Evolutionary conservation across 53 echinoderm and acorn worm species (phyloP).

Genomic region (Henricia sp.): DNA sequence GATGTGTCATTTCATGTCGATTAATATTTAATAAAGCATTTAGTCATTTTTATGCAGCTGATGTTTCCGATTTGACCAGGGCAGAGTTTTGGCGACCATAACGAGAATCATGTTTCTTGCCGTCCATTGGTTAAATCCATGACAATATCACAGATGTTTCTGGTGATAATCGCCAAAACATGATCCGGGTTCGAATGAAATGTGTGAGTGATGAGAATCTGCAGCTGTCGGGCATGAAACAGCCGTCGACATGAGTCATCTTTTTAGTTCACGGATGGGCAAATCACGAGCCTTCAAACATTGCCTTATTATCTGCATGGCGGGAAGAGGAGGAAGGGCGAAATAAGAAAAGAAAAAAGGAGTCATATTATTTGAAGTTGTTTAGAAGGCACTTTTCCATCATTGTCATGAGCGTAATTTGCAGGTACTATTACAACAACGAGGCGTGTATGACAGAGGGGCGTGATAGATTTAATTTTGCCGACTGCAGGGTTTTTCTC

Average conservation of each 20-base stretch:
- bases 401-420: conserved; percentile 48
- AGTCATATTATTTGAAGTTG: conserved; percentile 55
- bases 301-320: conserved; percentile 6
- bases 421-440: conserved; percentile 35
- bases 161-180: too few relatives aligned
- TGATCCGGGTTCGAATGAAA: too few relatives aligned
- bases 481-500: not conserved
- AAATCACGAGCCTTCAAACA: conserved; percentile 42
- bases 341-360: too few relatives aligned
- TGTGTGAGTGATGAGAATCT: too few relatives aligned
- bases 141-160: too few relatives aligned
- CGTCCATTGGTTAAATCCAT: too few relatives aligned
- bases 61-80: too few relatives aligned
- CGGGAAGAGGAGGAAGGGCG: not conserved
- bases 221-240: conserved; percentile 30
- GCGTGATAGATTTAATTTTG: conserved; percentile 45
- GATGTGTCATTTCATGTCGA: too few relatives aligned
- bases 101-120: too few relatives aligned
- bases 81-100: too few relatives aligned
- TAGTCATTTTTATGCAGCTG: too few relatives aligned
- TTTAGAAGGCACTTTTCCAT: conserved; percentile 57
- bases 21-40: too few relatives aligned
- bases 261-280: conserved; percentile 54
- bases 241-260: conserved; percentile 52
- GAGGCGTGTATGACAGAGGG: conserved; percentile 7